Percentiles rank a stretch among this genome's conserved stretches.
Evolutionary conservation across 2,797 vertebrate genomes (phyloP).

Genomic region (Todus mexicanus): DNA sequence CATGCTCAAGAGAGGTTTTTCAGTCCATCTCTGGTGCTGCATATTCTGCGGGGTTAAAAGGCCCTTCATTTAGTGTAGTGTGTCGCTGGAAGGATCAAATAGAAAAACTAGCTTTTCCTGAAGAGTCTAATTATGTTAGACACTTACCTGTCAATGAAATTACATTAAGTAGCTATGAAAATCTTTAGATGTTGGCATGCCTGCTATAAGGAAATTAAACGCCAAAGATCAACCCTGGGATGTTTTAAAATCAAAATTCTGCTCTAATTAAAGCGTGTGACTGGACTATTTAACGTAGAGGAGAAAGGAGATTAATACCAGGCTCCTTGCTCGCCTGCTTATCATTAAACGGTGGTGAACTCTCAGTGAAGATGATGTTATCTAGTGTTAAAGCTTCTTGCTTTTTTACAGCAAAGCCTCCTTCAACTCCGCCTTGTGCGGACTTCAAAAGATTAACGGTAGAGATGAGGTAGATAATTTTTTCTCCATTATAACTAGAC

Average conservation of each 20-base stretch:
- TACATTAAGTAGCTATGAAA: neutral
- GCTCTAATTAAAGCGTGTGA: neutral
- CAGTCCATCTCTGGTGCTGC: neutral
- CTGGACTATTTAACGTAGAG: neutral
- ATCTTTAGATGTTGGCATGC: neutral
- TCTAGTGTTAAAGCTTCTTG: neutral
- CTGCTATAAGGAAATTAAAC: neutral
- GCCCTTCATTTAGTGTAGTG: neutral
- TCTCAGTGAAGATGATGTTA: neutral
- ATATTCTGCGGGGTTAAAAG: neutral
- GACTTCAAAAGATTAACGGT: neutral
- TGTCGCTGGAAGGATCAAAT: neutral
- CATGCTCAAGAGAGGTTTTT: neutral
- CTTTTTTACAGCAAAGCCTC: neutral
- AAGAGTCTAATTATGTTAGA: neutral
- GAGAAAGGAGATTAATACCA: neutral
- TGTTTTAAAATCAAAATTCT: conserved; percentile 7
- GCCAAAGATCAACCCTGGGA: neutral
- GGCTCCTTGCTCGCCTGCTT: neutral
- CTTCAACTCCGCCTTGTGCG: neutral
- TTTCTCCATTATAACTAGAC: neutral
- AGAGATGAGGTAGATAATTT: neutral
- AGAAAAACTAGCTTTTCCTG: neutral
- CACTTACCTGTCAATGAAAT: neutral
- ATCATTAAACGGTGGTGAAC: neutral